A percentile compares a stretch with the other conserved stretches of the same genome.
Evolutionary conservation across 2,113 vertebrate species (phyloP).

Genomic region (Ancistrus triradiatus): DNA sequence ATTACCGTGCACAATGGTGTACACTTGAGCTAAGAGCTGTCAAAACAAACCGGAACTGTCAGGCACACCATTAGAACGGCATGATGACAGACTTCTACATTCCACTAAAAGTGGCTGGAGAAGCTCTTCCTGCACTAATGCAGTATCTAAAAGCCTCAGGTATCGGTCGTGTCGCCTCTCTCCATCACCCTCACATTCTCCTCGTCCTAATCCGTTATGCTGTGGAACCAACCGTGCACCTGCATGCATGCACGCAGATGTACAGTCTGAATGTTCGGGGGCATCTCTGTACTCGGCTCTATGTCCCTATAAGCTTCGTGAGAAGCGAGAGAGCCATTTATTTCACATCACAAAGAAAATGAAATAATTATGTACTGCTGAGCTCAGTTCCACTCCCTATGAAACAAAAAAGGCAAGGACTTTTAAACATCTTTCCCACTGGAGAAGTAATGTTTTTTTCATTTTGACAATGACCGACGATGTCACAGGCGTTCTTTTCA

Average conservation of each 20-base stretch:
- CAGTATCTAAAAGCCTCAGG: not conserved
- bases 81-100: constrained; percentile 12
- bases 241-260: not conserved
- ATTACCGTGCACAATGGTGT: not conserved
- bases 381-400: not conserved
- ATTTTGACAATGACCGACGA: too few relatives aligned
- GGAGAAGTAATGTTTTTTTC: too few relatives aligned
- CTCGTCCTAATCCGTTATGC: not conserved
- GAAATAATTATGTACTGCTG: too few relatives aligned
- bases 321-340: not conserved
- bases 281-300: too few relatives aligned
- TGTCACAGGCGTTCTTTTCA: too few relatives aligned
- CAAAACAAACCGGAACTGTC: not conserved
- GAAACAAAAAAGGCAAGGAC: not conserved
- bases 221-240: not conserved
- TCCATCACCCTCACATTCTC: not conserved
- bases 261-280: too few relatives aligned
- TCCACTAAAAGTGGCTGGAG: not conserved
- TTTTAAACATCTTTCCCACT: too few relatives aligned
- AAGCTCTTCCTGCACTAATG: not conserved
- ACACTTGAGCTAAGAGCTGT: not conserved
- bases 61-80: not conserved
- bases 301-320: too few relatives aligned
- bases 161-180: not conserved
- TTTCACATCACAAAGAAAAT: not conserved